Base-by-base conservation (phyloP, 2,888 invertebrate species). In the Latrodectus hesperus region DNA sequence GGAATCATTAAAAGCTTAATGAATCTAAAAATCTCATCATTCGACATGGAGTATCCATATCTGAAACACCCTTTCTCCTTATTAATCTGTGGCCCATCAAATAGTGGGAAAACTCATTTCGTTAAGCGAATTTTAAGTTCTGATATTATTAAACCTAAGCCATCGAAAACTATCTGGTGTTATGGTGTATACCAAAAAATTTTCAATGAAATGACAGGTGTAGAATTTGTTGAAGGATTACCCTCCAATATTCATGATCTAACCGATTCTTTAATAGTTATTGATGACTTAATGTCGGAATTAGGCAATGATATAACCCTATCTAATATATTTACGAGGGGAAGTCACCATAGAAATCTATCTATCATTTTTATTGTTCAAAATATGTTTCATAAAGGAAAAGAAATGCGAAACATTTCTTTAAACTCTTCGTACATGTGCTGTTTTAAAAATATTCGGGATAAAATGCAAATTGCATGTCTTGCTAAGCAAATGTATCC, bases 121-220 rank as follows among this genome's bases (percentile, higher is more conserved):
- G 72, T 72, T 16, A 72, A 52, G 52, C 6, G 4, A 38, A 38
- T 38, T 38, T 38, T 38, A 38, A 38, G 6, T 38, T 38, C 38
- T 38, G 6, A 52, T 22, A 10, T n/a, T 17, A n/a, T 72, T n/a
- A 6, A 72, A 17, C 51, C 52, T 10, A 51, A 17, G 49, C 52
- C 72, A 10, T 17, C 51, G 5, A 72, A 72, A 51, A n/a, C 52
- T n/a, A 17, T 72, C n/a, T n/a, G 52, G 17, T 49, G 52, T 72
- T 52, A 72, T 16, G 16, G 16, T 14, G 51, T 16, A 9, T 72
- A 72, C 49, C 72, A 52, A 51, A 72, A 51, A n/a, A 14, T 11
- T 9, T 72, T n/a, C 17, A n/a, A 51, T 51, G 6, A 72, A 16
- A 72, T 55, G 85, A 14, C 9, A 81, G 17, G 73, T 60, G 64